phyloP scores from a whole-genome alignment of 35 echinoderm and acorn worm species.

The Holothuria glaberrima region DNA sequence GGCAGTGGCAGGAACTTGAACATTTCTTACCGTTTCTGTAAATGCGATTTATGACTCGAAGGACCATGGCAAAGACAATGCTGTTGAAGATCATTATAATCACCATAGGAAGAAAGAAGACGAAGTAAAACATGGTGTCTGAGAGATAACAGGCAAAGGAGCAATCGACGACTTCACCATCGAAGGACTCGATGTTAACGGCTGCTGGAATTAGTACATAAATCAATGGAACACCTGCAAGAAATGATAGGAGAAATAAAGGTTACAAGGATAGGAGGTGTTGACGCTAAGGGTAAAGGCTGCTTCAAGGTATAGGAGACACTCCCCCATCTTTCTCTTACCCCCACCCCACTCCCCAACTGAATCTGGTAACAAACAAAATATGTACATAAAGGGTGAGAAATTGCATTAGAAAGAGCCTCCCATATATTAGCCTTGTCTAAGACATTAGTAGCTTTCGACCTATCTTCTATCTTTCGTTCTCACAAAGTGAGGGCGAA shows the following conservation, averaged over 20 bases:
- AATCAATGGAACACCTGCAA: conserved; percentile 52
- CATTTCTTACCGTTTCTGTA: conserved; percentile 68
- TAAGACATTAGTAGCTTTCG: too few relatives aligned
- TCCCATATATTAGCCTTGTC: background rate
- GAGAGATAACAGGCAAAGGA: conserved; percentile 72
- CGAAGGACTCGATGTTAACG: conserved; percentile 50
- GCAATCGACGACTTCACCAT: conserved; percentile 62
- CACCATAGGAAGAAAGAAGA: conserved; percentile 87
- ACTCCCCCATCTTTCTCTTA: too few relatives aligned
- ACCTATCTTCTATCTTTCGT: too few relatives aligned
- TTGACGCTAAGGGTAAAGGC: too few relatives aligned
- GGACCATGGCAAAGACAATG: conserved; percentile 88
- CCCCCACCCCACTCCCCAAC: too few relatives aligned
- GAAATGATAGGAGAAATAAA: background rate
- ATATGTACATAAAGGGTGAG: too few relatives aligned
- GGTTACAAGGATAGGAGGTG: too few relatives aligned
- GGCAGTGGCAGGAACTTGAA: too few relatives aligned
- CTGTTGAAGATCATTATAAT: conserved; percentile 93
- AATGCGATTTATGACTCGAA: conserved; percentile 81
- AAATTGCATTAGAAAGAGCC: background rate
- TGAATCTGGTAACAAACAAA: too few relatives aligned
- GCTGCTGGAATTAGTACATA: conserved; percentile 46
- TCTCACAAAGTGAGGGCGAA: too few relatives aligned
- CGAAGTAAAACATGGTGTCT: conserved; percentile 65
- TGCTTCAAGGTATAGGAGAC: too few relatives aligned